Conservation (phyloP, 2,888 invertebrate species). For the Dryococelus australis region DNA sequence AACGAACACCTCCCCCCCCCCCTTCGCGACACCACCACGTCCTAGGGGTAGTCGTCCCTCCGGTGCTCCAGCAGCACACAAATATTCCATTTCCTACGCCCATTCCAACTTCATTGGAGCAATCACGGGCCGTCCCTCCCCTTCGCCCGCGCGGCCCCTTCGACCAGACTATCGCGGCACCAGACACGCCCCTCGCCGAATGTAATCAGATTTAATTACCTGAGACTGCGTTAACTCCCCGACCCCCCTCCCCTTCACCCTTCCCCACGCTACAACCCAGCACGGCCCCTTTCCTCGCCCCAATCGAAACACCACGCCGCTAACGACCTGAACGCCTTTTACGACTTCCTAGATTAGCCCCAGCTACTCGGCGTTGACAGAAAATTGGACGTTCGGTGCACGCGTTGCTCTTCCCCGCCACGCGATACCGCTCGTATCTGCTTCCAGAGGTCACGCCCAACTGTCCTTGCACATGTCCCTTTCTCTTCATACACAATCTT, state of each 20-base stretch:
- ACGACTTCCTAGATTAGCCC: constrained; percentile 16
- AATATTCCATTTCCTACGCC: constrained; percentile 9
- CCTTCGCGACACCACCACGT: no score
- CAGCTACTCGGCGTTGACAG: background rate
- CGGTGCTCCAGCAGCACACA: background rate
- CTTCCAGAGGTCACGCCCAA: background rate
- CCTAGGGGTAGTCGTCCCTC: background rate
- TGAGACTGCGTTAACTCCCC: background rate
- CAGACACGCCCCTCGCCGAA: background rate
- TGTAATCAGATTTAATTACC: constrained; percentile 16
- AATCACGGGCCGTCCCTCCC: background rate
- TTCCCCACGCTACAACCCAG: background rate
- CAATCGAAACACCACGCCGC: constrained; percentile 16
- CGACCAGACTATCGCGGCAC: background rate
- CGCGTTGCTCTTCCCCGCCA: background rate
- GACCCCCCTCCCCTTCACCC: no score
- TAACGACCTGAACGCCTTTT: constrained; percentile 4
- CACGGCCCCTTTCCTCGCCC: background rate
- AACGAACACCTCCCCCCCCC: background rate
- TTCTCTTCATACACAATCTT: no score
- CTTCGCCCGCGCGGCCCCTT: no score
- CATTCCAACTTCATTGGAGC: background rate
- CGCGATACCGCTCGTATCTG: background rate
- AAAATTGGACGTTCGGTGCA: background rate
- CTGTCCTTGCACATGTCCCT: no score